These are phyloP conservation scores for Acrocephalus scirpaceus DNA, from an alignment of 2,797 vertebrate species.

Conservation along the genomic window DNA sequence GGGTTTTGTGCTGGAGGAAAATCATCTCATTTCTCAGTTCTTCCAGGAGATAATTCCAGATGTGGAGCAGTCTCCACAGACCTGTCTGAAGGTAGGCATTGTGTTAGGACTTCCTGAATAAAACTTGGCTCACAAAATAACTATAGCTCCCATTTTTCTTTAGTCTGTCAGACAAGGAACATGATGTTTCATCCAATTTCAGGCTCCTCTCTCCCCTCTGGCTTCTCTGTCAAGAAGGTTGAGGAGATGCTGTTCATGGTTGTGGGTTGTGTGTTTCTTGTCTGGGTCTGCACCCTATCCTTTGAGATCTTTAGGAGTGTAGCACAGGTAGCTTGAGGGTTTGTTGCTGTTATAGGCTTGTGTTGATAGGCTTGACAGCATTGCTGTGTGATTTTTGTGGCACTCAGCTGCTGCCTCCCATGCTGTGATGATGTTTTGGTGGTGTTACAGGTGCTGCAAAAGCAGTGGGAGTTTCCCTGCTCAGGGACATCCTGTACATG, in stretches of 20 bases:
- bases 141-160: not conserved
- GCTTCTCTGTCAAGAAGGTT: not conserved
- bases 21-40: not conserved
- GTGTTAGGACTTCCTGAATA: not conserved
- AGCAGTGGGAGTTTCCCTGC: not conserved
- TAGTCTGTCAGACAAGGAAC: not conserved
- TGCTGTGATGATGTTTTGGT: not conserved
- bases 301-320: fast-evolving
- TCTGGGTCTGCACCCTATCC: not conserved
- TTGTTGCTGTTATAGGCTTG: not conserved
- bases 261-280: not conserved
- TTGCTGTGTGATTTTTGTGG: not conserved
- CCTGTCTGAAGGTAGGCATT: not conserved
- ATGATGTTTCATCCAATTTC: not conserved
- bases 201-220: not conserved
- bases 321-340: not conserved
- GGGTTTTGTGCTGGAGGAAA: not conserved
- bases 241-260: not conserved
- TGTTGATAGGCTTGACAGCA: not conserved
- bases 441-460: not conserved
- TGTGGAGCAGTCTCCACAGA: not conserved
- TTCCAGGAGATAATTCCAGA: not conserved
- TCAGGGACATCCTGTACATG: not conserved
- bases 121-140: not conserved
- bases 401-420: not conserved